A percentile compares a stretch with the other conserved stretches of the same genome.
Evolutionary conservation across 2,797 vertebrate species (phyloP).

Genomic region (Graptemys geographica): DNA sequence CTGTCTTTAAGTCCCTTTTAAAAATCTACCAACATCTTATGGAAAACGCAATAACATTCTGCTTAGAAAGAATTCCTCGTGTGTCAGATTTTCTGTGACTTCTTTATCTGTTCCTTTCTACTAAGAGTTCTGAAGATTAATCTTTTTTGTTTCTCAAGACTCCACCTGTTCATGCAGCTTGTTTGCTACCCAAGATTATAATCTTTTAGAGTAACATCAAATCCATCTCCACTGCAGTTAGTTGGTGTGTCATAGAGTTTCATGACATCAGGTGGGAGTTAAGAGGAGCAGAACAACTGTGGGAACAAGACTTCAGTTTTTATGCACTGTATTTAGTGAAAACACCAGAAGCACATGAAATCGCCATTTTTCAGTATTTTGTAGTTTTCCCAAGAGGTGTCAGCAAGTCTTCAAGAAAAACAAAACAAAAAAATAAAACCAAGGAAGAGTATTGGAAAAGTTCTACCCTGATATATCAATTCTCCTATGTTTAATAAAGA

Average conservation of each 20-base stretch:
- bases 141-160: background rate
- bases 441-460: background rate
- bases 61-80: background rate
- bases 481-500: background rate
- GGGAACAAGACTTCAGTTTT: background rate
- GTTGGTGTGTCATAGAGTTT: background rate
- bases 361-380: background rate
- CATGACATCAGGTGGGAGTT: rapidly evolving
- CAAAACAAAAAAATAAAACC: background rate
- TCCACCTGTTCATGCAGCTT: background rate
- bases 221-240: conserved; percentile 1
- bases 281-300: background rate
- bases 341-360: background rate
- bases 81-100: background rate
- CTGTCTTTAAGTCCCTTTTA: background rate
- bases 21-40: background rate
- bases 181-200: background rate
- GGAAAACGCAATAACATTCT: background rate
- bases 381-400: background rate
- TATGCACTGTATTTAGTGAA: background rate
- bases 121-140: background rate
- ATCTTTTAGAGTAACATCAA: background rate
- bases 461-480: background rate
- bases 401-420: background rate
- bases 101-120: background rate